phyloP scores from a whole-genome alignment of 1,140 invertebrate species.

The Melanaphis sacchari region DNA sequence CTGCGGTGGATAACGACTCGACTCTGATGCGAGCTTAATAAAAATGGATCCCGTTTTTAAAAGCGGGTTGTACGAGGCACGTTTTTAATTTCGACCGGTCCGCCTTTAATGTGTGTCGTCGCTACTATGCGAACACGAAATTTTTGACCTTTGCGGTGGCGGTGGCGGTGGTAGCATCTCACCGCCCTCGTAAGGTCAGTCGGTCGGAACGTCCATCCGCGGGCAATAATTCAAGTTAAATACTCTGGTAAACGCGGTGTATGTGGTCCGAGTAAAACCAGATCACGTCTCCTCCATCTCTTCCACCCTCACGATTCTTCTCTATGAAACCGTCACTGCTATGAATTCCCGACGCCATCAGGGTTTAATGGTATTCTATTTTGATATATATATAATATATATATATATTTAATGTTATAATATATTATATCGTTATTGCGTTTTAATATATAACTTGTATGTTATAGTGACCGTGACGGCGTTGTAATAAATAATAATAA shows the following conservation, averaged over 20 bases:
- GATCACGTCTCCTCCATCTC: not conserved
- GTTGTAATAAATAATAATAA: not conserved
- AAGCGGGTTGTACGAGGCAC: conserved; percentile 40
- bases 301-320: not conserved
- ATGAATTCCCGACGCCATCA: not conserved
- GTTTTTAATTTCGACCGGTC: conserved; percentile 51
- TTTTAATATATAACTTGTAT: not conserved
- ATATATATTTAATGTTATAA: not conserved
- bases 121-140: not conserved
- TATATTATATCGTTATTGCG: not conserved
- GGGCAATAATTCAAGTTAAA: conserved; percentile 50
- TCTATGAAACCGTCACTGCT: not conserved
- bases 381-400: not conserved
- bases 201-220: not conserved
- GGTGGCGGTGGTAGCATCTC: not conserved
- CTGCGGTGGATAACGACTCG: conserved; percentile 47
- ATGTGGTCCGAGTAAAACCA: not conserved
- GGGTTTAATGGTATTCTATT: not conserved
- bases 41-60: conserved; percentile 55
- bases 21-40: conserved; percentile 49
- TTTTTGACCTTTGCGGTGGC: not conserved
- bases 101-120: conserved; percentile 13
- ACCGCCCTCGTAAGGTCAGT: not conserved
- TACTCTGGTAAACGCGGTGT: not conserved
- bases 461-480: not conserved